Evolutionary conservation across 2,888 invertebrate species (phyloP), one percentile per base, ranked within the genome.

Genomic region (Napeogenes inachia): DNA sequence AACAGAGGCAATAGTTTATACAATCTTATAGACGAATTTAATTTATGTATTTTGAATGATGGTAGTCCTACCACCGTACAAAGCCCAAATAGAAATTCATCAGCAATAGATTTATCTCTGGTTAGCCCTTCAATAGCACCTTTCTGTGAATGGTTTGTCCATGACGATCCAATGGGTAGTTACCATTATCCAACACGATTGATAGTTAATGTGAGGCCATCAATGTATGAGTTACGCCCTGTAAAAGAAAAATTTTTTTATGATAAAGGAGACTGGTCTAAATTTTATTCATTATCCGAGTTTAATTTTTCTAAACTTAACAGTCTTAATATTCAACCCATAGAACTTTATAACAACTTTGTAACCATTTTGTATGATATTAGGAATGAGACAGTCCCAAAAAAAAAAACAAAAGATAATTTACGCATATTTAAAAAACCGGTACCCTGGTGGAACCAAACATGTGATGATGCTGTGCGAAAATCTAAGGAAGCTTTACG

Each of bases 221-320:
- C 62, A 68, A 54, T 21, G 59, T n/a, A 62, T 64, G 59, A 62
- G 65, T 13, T 66, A 67, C 47, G 63, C 63, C 56, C 64, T 58
- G 61, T 47, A 47, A 55, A 35, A 35, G 35, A 64, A 13, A 64
- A 42, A 64, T 64, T 56, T 61, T 50, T 61, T 42, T 68, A 67
- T 53, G 55, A 57, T 42, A 66, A 63, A 56, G 63, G 65, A 50
- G 64, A 69, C 57, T 71, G 71, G 69, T 4, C 4, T 45, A 67
- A 64, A 54, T 70, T 65, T 56, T 53, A 56, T 47, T 13, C 45
- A 32, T 13, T 50, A 58, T 62, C 61, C 8, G 45, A 62, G 59
- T 54, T 13, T 12, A 13, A 21, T 10, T 70, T 67, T 57, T 30
- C 58, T 46, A 21, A 63, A 10, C 55, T 63, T 4, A 38, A 35